These are phyloP conservation scores for Monarcha castaneiventris DNA, from an alignment of 2,113 vertebrate species.

Conservation along the genomic window DNA sequence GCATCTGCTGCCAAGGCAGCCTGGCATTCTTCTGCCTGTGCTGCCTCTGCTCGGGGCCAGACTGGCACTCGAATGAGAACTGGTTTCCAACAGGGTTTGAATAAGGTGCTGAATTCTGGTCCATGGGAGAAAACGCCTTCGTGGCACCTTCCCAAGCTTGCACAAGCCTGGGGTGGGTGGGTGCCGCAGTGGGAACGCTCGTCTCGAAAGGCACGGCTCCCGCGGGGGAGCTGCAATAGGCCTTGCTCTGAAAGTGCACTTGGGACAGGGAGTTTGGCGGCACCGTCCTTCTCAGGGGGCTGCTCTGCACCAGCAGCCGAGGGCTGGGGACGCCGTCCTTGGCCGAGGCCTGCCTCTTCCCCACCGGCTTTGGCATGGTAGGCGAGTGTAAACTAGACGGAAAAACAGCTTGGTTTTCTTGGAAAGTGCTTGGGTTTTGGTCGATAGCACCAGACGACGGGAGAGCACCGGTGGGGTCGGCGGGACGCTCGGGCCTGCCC, in stretches of 20 bases:
- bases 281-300: constrained; percentile 79
- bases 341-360: constrained; percentile 75
- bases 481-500: constrained; percentile 72
- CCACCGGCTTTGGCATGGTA: constrained; percentile 71
- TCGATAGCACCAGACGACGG: constrained; percentile 80
- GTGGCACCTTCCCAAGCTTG: constrained; percentile 84
- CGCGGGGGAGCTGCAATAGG: constrained; percentile 70
- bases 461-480: constrained; percentile 76
- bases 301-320: constrained; percentile 77
- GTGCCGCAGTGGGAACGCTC: constrained; percentile 60
- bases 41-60: constrained; percentile 79
- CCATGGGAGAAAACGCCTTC: constrained; percentile 78
- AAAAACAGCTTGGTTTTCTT: constrained; percentile 79
- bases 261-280: constrained; percentile 79
- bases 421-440: constrained; percentile 77
- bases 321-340: constrained; percentile 74
- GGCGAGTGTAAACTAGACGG: constrained; percentile 78
- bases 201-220: constrained; percentile 80
- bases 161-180: constrained; percentile 70
- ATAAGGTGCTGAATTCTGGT: constrained; percentile 79
- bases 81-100: constrained; percentile 63
- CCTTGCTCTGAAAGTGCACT: constrained; percentile 85
- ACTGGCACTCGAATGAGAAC: constrained; percentile 82
- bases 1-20: constrained; percentile 86
- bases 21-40: constrained; percentile 76